Evolutionary conservation across 2,113 vertebrate species (phyloP).

Genomic region (Otis tarda): DNA sequence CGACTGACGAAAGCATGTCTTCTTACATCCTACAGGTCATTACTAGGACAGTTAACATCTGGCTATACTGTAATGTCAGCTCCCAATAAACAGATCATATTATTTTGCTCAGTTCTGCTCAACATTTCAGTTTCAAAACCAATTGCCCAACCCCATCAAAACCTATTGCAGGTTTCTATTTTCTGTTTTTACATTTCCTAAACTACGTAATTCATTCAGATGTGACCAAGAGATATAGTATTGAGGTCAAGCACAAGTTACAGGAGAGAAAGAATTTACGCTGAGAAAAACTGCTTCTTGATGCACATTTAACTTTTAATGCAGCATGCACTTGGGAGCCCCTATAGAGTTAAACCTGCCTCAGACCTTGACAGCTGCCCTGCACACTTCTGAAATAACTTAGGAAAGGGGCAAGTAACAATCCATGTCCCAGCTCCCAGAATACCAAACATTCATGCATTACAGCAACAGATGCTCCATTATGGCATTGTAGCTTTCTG

Average conservation of each 20-base stretch:
- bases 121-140: not conserved
- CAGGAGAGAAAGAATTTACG: not conserved
- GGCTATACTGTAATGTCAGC: not conserved
- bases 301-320: not conserved
- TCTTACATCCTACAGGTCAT: not conserved
- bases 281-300: not conserved
- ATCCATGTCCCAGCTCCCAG: not conserved
- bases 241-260: not conserved
- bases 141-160: not conserved
- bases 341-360: not conserved
- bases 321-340: not conserved
- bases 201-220: not conserved
- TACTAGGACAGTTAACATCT: not conserved
- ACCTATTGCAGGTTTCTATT: not conserved
- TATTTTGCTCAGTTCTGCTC: not conserved
- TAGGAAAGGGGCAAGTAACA: not conserved
- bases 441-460: not conserved
- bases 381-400: constrained; percentile 2
- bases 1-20: not conserved
- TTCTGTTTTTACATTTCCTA: not conserved
- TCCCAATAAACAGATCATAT: not conserved
- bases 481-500: not conserved
- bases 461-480: not conserved
- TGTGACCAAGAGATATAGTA: not conserved
- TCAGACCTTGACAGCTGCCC: constrained; percentile 33